Evolutionary conservation across 2,113 vertebrate genomes (phyloP), one percentile per base, ranked within the genome.

Genomic region (Mirounga angustirostris): DNA sequence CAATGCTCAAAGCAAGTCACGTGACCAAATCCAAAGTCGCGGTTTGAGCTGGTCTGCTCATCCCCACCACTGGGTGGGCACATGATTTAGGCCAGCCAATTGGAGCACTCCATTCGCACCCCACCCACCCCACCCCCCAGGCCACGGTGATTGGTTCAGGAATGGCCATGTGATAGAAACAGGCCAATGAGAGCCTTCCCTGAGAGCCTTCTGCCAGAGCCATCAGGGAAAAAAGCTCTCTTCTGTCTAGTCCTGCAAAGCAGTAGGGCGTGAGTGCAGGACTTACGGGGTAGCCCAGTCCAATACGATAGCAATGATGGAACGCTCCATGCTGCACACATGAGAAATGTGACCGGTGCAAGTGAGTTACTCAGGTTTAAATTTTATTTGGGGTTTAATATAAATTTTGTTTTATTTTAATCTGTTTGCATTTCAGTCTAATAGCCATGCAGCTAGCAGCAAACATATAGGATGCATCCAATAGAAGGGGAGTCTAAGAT

Each of bases 231-330:
- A 43, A n/a, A 18, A 10, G 46, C 24, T 3, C 33, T 33, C 12
- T 43, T 79, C 46, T 13, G 43, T 40, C 16, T 54, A 26, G 56
- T 33, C 1, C 5, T 36, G 33, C 74, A 16, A 2, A 50, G 84
- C 18, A n/a, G 82, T 14, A 5, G 28, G 54, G 30, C 6, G 24
- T 28, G 61, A 87, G 50, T 4, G 16, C 40, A 14, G n/a, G 9
- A 46, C 63, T 80, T 26, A 28, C 22, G 4, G 61, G 61, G n/a
- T 1, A 9, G 19, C 59, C 0, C 19, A 7, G 59, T 28, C 43
- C 74, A 19, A 2, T n/a, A 11, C 1, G 16, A 14, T 0, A 33
- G 67, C 19, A 5, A 0, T 0, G 15, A 24, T 0, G 0, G 40
- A 89, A 16, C 8, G 4, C 58, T 52, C 80, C 9, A 30, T 3